Evolutionary conservation across 2,113 vertebrate species (phyloP).

Genomic region (Pongo abelii): DNA sequence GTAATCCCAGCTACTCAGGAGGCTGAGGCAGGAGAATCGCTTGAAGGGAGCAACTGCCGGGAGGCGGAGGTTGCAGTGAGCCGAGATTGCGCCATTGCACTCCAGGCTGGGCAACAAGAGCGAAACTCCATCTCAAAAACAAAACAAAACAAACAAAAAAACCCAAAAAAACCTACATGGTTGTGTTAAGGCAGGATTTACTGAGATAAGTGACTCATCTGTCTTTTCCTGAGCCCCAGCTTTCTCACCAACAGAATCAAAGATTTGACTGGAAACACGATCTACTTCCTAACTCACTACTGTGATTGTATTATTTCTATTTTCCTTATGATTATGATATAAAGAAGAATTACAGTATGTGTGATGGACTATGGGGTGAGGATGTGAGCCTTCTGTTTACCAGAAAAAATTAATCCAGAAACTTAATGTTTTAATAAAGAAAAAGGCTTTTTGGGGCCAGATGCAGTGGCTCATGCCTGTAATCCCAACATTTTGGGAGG

Average conservation of each 20-base stretch:
- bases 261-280: background rate
- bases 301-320: background rate
- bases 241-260: slow-evolving; percentile 26
- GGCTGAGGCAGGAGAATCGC: too few species aligned
- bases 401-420: background rate
- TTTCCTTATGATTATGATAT: background rate
- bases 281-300: background rate
- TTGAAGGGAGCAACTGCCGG: too few species aligned
- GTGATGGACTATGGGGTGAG: background rate
- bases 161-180: background rate
- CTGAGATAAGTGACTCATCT: background rate
- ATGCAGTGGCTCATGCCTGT: background rate
- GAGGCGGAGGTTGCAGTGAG: too few species aligned
- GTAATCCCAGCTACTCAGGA: too few species aligned
- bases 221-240: background rate
- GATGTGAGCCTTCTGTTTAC: background rate
- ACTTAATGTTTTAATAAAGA: background rate
- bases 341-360: background rate
- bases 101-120: too few species aligned
- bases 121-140: too few species aligned
- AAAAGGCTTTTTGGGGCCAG: background rate
- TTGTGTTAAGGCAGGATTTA: background rate
- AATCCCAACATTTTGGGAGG: background rate
- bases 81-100: too few species aligned
- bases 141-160: too few species aligned